Base-by-base conservation (phyloP, 1,140 invertebrate genomes). In the Portunus trituberculatus region DNA sequence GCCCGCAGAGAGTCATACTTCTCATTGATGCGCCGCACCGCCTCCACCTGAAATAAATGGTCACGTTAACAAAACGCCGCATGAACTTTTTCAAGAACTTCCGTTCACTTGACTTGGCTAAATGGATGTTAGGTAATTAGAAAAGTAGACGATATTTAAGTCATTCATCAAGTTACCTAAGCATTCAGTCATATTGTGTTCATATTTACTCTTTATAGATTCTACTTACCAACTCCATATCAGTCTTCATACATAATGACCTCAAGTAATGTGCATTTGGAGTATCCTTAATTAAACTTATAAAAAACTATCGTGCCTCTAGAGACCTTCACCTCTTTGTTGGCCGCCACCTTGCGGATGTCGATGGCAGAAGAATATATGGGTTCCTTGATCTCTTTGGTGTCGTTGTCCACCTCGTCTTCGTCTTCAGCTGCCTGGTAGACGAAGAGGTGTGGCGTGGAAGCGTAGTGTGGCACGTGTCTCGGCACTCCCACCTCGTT, bases 1-100 rank as follows among this genome's bases (percentile, higher is more conserved):
- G 93, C 89, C 4, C 94, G 91, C 31, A 96, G 92, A 14, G 96
- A 96, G 95, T 96, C 96, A 95, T 96, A 96, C 91, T 96, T 96
- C 32, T 96, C 96, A 0, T 89, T 95, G 94, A 96, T 96, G 67
- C 96, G 95, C 52, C 95, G 95, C 92, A 97, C 96, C 29, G 97
- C 96, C 82, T 96, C 96, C 46, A 95, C 95, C 96, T 97, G 97
- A 97, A 97, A 97, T 8, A 97, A 97, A 90, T 29, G 25, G 20
- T 7, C 67, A 76, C 20, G 20, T 76, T 20, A 76, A n/a, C 67
- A 76, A 12, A 25, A 25, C 8, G 52, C 52, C 52, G 1, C 3
- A 59, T 0, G 10, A 59, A 20, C 3, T 10, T 12, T 59, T 12
- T 20, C 16, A 59, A 10, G 52, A 20, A 59, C 12, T 10, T 59